Evolutionary conservation across 2,888 invertebrate species (phyloP), one percentile per base, ranked within the genome.

Genomic region (Nomada goodeniana): DNA sequence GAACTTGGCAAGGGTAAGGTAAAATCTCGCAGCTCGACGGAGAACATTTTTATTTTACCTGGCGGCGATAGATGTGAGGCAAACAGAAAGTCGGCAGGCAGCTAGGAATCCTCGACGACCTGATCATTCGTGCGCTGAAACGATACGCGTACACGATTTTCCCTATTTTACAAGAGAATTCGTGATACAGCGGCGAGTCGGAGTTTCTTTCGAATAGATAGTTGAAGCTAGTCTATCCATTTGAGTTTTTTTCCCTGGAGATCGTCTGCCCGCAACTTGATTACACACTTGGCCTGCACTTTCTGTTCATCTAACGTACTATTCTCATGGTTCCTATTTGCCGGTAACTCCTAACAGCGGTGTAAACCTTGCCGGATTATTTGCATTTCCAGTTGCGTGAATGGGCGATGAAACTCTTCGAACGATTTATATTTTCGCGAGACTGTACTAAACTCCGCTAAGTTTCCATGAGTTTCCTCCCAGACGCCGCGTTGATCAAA

Each of bases 241-340:
- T 64, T 20, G 47, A 52, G 23, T 60, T 60, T 52, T 36, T 23
- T 60, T 52, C 23, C 23, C 13, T 36, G 13, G 53, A 20, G 23
- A 55, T 53, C 57, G 64, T 42, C 42, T 15, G 11, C 47, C 50
- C 42, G 52, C 36, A 44, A 42, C 36, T 71, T 55, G 68, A 26
- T 57, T 57, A 47, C 10, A 47, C 47, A 47, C 13, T 47, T 3
- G 47, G 67, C 76, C 75, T 67, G 78, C 75, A 68, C 79, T 69
- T 80, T 65, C 77, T 67, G 73, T 82, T 69, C 26, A 81, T 73
- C 79, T 69, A 69, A 76, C 72, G 67, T 68, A 76, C 73, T 74
- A 76, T 77, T 78, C 79, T 83, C 75, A 84, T 86, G 84, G 86
- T 88, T 88, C 88, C 86, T 88, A 88, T 83, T 76, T 57, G 13